phyloP scores from a whole-genome alignment of 2,113 vertebrate genomes.

The Amblyopsis rosae region DNA sequence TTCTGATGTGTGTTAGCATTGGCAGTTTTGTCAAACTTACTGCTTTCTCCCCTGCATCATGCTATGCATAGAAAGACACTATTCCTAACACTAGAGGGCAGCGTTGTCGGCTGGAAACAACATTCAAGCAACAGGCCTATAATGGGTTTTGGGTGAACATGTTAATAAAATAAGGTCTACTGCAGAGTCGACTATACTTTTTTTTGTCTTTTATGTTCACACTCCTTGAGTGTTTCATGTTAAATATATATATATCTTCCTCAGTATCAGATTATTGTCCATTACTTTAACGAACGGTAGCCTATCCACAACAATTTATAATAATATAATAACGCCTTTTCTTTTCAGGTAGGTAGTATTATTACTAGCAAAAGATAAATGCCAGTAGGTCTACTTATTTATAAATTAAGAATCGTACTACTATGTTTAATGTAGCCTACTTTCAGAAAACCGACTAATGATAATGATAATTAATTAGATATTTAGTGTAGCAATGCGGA shows the following conservation, averaged over 20 bases:
- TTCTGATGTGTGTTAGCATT: too few relatives aligned
- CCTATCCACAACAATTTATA: conserved; percentile 22
- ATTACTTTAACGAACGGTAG: conserved; percentile 51
- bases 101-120: conserved; percentile 48
- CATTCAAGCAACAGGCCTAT: conserved; percentile 9
- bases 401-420: background rate
- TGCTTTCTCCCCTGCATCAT: background rate
- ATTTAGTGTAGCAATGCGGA: too few relatives aligned
- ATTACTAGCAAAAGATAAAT: conserved; percentile 25
- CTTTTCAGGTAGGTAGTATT: conserved; percentile 29
- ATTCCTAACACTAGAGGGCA: conserved; percentile 74
- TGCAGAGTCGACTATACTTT: background rate
- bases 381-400: background rate
- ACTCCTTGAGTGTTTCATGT: conserved; percentile 43
- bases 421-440: background rate
- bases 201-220: conserved; percentile 33
- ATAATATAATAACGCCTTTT: conserved; percentile 37
- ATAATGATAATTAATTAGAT: too few relatives aligned
- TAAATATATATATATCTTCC: conserved; percentile 16
- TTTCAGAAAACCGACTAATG: background rate
- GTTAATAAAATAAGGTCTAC: too few relatives aligned
- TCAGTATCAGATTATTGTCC: conserved; percentile 54
- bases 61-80: background rate
- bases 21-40: too few relatives aligned
- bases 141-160: conserved; percentile 3